Percentiles rank a stretch among this genome's conserved stretches.
These are phyloP conservation scores for Pseudomyrmex cubaensis DNA, from an alignment of 1,140 invertebrate species.

Conservation along the genomic window DNA sequence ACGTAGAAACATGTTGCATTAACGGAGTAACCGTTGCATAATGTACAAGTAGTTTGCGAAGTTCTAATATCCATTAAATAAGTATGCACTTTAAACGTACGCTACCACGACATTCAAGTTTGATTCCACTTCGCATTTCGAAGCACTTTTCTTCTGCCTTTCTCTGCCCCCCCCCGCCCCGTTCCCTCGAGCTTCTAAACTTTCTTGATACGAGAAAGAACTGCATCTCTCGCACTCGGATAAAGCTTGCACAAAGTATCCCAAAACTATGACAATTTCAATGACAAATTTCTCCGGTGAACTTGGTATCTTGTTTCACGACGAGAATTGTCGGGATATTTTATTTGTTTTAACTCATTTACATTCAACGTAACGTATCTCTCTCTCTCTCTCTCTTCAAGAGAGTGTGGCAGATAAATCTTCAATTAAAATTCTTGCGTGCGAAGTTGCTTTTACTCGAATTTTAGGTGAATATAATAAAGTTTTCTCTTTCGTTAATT, in stretches of 20 bases:
- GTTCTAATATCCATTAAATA: conserved; percentile 28
- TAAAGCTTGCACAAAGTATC: not conserved
- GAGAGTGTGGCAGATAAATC: not conserved
- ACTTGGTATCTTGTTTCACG: not conserved
- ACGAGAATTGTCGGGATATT: not conserved
- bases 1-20: not conserved
- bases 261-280: conserved; percentile 20
- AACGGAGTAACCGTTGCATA: not conserved
- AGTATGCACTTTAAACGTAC: conserved; percentile 32
- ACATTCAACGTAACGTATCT: not conserved
- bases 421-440: not conserved
- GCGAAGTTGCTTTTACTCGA: too few species aligned
- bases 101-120: conserved; percentile 39
- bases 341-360: conserved; percentile 8
- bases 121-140: conserved; percentile 45
- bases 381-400: too few species aligned
- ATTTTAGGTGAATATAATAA: not conserved
- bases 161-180: not conserved
- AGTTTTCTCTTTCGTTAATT: conserved; percentile 8
- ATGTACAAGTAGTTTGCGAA: conserved; percentile 10
- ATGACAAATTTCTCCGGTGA: conserved; percentile 33
- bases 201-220: conserved; percentile 45
- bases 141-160: conserved; percentile 41
- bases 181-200: conserved; percentile 48
- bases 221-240: conserved; percentile 22